Evolutionary conservation across 2,888 invertebrate species (phyloP), one percentile per base, ranked within the genome.

Genomic region (Scelioninae gen. 1): DNA sequence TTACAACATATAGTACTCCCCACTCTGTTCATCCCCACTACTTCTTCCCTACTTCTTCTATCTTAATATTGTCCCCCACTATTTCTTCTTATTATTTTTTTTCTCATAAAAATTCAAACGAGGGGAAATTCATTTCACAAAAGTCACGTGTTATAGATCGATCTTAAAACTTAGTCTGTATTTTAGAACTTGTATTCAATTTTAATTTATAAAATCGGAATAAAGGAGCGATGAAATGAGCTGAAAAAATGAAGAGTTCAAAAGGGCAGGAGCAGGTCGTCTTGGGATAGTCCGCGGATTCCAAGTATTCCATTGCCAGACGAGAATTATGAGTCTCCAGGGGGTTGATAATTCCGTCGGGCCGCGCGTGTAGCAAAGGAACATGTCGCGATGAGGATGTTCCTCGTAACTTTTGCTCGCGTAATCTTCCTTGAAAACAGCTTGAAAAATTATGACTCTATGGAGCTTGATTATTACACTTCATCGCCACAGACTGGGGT

Each of bases 301-400:
- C 34, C 71, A 58, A 72, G 51, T 78, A 40, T 53, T 29, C 51
- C 56, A 38, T 56, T 71, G 63, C 63, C 16, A 47, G 56, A 49
- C 45, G 77, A 86, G 87, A 90, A 87, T 90, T 90, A 90, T 87
- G 89, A 87, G 88, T 86, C 90, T 89, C 89, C 85, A 85, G 89
- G 88, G 90, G 87, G 85, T 90, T 88, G 88, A 89, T 90, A 90
- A 88, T 89, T 87, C 86, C 84, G 81, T 86, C 86, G 84, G 85
- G 86, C 82, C 83, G 84, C 83, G 86, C 84, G 83, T 83, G 58
- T 29, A 58, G 60, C 15, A 40, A 43, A 23, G 16, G 58, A 55
- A 74, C 40, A 68, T 62, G 74, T 71, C 55, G 62, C 56, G 40
- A 45, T 23, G 43, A 68, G 43, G 68, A 65, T 51, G 51, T 53